Evolutionary conservation across 2,113 vertebrate species (phyloP).

Genomic region (Regulus satrapa): DNA sequence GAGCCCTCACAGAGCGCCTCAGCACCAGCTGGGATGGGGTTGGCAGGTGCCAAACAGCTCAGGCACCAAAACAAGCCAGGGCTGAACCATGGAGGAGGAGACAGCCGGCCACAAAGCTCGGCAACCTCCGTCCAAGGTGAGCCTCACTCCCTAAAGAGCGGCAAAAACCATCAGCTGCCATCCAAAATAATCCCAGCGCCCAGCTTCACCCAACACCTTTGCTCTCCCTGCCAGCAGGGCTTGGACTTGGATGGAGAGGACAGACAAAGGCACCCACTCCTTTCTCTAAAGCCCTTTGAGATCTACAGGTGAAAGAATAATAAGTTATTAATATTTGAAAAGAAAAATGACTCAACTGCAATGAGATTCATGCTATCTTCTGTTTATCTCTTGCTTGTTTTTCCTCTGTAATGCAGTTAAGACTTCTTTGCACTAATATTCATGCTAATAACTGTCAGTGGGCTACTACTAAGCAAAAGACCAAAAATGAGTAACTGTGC

Average conservation of each 20-base stretch:
- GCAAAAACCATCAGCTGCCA: not conserved
- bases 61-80: not conserved
- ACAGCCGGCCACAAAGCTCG: not conserved
- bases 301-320: not conserved
- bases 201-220: not conserved
- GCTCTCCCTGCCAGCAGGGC: not conserved
- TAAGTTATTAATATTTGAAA: not conserved
- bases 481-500: not conserved
- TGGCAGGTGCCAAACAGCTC: not conserved
- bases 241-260: not conserved
- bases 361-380: not conserved
- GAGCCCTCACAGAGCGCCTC: not conserved
- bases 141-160: not conserved
- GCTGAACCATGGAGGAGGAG: not conserved
- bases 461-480: not conserved
- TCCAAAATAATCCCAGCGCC: not conserved
- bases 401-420: not conserved
- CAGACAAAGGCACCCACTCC: rapidly evolving
- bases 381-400: not conserved
- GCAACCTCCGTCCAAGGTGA: not conserved
- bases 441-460: not conserved
- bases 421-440: not conserved
- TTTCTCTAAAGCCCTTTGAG: not conserved
- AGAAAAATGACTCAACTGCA: not conserved
- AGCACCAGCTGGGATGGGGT: not conserved